These are phyloP conservation scores for Chrysomela aeneicollis DNA, from an alignment of 2,888 invertebrate genomes.

Conservation along the genomic window DNA sequence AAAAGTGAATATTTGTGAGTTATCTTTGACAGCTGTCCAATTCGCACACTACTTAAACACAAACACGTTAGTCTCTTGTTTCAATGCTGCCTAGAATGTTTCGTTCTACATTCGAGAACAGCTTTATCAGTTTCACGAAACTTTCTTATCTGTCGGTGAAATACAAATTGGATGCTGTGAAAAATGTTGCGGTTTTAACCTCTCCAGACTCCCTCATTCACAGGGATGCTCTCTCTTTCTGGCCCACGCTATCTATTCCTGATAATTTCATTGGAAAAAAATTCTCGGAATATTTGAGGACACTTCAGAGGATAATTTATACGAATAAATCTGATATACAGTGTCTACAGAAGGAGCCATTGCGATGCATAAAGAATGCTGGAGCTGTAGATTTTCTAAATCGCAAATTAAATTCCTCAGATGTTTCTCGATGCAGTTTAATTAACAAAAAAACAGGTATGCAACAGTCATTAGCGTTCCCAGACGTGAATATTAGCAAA, in stretches of 20 bases:
- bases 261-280: too few relatives aligned
- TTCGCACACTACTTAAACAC: background rate
- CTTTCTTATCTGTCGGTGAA: background rate
- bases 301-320: too few relatives aligned
- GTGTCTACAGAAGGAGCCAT: too few relatives aligned
- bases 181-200: background rate
- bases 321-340: too few relatives aligned
- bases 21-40: background rate
- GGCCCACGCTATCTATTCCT: too few relatives aligned
- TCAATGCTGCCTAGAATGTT: background rate
- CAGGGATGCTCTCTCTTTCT: too few relatives aligned
- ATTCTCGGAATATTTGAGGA: too few relatives aligned
- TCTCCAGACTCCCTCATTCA: background rate
- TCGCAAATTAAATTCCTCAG: background rate
- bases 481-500: background rate
- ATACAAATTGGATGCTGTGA: background rate
- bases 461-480: background rate
- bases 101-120: background rate
- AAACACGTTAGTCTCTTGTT: background rate
- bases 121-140: background rate
- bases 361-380: too few relatives aligned
- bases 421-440: background rate
- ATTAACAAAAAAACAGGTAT: background rate
- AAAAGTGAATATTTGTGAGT: too few relatives aligned
- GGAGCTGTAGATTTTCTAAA: background rate